phyloP scores from a whole-genome alignment of 1,140 invertebrate genomes.

The Heliconius hewitsoni region DNA sequence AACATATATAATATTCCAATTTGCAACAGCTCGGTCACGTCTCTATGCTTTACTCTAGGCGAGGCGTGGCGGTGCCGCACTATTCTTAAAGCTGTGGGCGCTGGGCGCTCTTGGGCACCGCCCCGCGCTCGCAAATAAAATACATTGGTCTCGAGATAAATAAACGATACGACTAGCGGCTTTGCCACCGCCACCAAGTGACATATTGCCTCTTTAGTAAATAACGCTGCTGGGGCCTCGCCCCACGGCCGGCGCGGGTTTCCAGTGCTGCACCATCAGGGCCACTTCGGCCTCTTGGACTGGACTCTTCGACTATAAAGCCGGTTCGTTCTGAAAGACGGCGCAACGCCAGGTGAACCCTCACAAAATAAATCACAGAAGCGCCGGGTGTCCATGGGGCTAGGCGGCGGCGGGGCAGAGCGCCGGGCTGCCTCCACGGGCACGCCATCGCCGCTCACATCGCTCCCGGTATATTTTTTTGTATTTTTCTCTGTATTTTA shows the following conservation, averaged over 20 bases:
- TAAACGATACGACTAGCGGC: conserved; percentile 74
- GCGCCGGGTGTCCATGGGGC: conserved; percentile 44
- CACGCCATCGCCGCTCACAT: conserved; percentile 35
- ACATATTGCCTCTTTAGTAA: conserved; percentile 69
- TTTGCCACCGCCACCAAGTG: conserved; percentile 59
- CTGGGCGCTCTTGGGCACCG: conserved; percentile 45
- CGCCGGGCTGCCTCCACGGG: conserved; percentile 48
- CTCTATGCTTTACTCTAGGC: conserved; percentile 63
- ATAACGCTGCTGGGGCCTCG: conserved; percentile 58
- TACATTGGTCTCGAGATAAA: conserved; percentile 78
- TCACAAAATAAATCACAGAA: conserved; percentile 49
- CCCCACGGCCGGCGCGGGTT: conserved; percentile 43
- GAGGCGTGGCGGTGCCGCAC: conserved; percentile 50
- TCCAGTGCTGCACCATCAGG: conserved; percentile 5
- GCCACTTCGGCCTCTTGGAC: conserved; percentile 20
- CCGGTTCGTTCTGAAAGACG: conserved; percentile 27
- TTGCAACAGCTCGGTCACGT: conserved; percentile 62
- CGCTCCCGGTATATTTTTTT: conserved; percentile 54
- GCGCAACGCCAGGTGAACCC: conserved; percentile 33
- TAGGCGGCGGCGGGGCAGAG: conserved; percentile 49
- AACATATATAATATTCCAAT: conserved; percentile 76
- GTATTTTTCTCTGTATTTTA: conserved; percentile 61
- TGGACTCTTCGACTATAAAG: background rate
- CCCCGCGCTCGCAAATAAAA: conserved; percentile 67
- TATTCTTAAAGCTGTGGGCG: conserved; percentile 67